These are phyloP conservation scores for Chinchilla lanigera DNA, from an alignment of 2,113 vertebrate species.

Conservation along the genomic window DNA sequence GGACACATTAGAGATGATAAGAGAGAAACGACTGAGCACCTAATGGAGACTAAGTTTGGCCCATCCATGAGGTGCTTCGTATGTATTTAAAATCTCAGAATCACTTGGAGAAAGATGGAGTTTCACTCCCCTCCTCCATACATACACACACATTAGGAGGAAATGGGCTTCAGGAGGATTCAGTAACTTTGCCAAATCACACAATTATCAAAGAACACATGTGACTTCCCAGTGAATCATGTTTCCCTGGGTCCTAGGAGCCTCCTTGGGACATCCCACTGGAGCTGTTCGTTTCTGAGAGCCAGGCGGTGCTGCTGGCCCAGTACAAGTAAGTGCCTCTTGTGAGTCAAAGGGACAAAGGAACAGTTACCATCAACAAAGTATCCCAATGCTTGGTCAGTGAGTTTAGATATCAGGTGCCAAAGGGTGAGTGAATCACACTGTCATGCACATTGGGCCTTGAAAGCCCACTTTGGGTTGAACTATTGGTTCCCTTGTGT, in stretches of 20 bases:
- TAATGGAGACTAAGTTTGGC: fast-evolving
- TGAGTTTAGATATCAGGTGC: neutral
- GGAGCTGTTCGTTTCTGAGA: neutral
- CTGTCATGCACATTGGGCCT: neutral
- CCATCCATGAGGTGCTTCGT: neutral
- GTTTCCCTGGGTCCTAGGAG: neutral
- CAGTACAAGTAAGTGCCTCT: neutral
- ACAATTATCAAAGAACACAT: neutral
- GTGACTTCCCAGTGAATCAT: neutral
- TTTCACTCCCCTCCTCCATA: neutral
- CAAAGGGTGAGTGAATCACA: neutral
- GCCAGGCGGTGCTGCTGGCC: neutral
- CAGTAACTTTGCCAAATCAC: neutral
- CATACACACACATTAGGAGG: neutral
- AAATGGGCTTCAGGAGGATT: neutral
- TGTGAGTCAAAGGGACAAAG: neutral
- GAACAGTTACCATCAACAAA: neutral
- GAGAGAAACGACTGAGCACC: neutral
- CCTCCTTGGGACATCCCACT: neutral
- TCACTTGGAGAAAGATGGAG: neutral
- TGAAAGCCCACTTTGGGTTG: neutral
- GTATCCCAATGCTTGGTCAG: too few relatives aligned
- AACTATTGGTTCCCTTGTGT: neutral
- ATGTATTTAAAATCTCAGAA: neutral
- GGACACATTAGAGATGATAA: neutral